Percentiles rank a stretch among this genome's conserved stretches.
Conservation (phyloP, 2,797 vertebrate species). For the Rousettus madagascariensis region DNA sequence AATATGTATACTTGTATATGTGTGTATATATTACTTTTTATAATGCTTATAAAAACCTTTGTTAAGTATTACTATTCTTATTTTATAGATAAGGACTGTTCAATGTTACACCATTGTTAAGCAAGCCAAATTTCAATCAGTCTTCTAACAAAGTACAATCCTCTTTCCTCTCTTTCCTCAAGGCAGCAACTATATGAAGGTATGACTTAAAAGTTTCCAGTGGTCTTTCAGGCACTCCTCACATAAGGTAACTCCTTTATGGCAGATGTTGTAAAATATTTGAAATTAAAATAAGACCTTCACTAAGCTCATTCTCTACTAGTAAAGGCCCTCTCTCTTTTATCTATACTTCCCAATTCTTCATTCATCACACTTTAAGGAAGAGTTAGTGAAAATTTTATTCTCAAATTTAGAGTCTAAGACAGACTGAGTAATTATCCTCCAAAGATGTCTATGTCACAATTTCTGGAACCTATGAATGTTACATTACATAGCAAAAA, state of each 20-base stretch:
- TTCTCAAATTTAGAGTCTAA: slow-evolving; percentile 29
- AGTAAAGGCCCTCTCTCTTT: background rate
- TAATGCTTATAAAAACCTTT: slow-evolving; percentile 23
- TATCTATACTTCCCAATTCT: background rate
- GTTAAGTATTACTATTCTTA: background rate
- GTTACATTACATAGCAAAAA: slow-evolving; percentile 20
- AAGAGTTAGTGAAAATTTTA: slow-evolving; percentile 22
- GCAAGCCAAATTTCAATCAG: slow-evolving; percentile 7
- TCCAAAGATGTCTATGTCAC: background rate
- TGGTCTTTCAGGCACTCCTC: background rate
- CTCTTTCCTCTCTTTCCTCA: background rate
- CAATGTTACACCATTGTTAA: background rate
- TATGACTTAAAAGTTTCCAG: background rate
- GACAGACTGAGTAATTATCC: background rate
- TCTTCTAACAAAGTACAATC: slow-evolving; percentile 17
- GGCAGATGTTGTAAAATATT: background rate
- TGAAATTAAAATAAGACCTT: slow-evolving; percentile 24
- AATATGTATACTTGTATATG: background rate
- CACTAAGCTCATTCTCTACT: slow-evolving; percentile 20
- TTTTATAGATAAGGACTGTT: background rate
- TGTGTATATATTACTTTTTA: background rate
- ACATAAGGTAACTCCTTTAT: background rate
- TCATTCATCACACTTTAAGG: slow-evolving; percentile 8
- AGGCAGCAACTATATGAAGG: background rate
- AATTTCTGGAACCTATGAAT: background rate